Conservation (phyloP, 2,113 vertebrate species). For the Eulemur macaco region DNA sequence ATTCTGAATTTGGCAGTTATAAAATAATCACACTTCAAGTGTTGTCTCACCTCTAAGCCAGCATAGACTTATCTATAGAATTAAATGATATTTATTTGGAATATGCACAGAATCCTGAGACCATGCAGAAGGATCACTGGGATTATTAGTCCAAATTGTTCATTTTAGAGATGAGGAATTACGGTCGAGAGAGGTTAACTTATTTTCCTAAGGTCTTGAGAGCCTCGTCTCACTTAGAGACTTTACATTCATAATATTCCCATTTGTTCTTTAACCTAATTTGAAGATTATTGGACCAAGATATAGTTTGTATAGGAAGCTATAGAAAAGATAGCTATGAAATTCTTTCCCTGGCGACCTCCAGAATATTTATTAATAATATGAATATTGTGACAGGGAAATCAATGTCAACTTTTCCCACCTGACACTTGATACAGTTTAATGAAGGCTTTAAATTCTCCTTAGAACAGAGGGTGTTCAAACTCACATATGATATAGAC, state of each 20-base stretch:
- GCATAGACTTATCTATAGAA: background rate
- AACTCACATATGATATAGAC: background rate
- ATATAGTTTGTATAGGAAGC: background rate
- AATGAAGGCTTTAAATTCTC: background rate
- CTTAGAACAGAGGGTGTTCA: background rate
- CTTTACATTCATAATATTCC: background rate
- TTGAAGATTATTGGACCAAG: background rate
- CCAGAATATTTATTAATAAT: background rate
- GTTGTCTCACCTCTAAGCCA: constrained; percentile 56
- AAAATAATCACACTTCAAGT: constrained; percentile 60
- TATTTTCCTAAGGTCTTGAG: background rate
- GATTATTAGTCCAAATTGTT: background rate
- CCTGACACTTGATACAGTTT: background rate
- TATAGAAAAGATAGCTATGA: background rate
- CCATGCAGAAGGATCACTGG: background rate
- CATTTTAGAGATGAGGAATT: background rate
- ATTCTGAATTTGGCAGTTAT: constrained; percentile 58
- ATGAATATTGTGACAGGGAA: background rate
- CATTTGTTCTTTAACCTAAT: constrained; percentile 20
- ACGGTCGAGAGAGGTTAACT: background rate
- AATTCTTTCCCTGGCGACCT: background rate
- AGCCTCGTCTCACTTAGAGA: background rate
- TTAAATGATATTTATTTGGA: background rate
- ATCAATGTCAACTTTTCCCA: background rate
- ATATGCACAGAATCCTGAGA: background rate